Percentiles rank a stretch among this genome's conserved stretches.
phyloP scores from a whole-genome alignment of 2,113 vertebrate species.

The Rhinopomastus cyanomelas region DNA sequence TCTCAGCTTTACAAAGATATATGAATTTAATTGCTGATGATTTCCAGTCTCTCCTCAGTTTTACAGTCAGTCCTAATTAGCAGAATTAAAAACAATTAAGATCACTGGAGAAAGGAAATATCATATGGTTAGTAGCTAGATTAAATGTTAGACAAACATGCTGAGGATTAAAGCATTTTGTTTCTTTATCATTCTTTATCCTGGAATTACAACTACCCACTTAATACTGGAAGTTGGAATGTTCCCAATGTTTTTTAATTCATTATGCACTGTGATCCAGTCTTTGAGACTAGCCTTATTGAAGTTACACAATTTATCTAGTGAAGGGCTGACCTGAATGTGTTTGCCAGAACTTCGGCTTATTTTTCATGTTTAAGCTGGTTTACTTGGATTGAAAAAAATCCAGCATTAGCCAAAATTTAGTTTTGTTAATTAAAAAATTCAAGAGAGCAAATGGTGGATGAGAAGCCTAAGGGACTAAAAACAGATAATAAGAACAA shows the following conservation, averaged over 20 bases:
- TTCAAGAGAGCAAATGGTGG: conserved; percentile 6
- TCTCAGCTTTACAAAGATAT: not conserved
- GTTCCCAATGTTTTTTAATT: conserved; percentile 66
- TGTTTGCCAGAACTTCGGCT: conserved; percentile 27
- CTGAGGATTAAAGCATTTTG: conserved; percentile 67
- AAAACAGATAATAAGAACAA: not conserved
- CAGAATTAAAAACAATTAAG: conserved; percentile 54
- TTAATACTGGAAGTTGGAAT: conserved; percentile 60
- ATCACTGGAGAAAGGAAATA: conserved; percentile 35
- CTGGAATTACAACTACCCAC: conserved; percentile 66
- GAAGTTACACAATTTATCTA: conserved; percentile 42
- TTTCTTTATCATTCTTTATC: conserved; percentile 70
- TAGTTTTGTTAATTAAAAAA: conserved; percentile 50
- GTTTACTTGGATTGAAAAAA: conserved; percentile 62
- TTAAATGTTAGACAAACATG: conserved; percentile 63
- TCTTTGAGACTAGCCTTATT: conserved; percentile 38
- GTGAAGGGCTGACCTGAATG: conserved; percentile 43
- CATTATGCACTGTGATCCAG: conserved; percentile 37
- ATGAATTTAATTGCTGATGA: not conserved
- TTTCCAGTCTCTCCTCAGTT: not conserved
- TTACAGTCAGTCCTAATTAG: conserved; percentile 37
- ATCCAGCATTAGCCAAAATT: conserved; percentile 61
- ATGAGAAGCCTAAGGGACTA: not conserved
- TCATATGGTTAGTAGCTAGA: conserved; percentile 63
- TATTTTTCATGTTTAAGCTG: conserved; percentile 58